These are phyloP conservation scores for Parochlus steinenii DNA, from an alignment of 2,888 invertebrate species.

Conservation along the genomic window DNA sequence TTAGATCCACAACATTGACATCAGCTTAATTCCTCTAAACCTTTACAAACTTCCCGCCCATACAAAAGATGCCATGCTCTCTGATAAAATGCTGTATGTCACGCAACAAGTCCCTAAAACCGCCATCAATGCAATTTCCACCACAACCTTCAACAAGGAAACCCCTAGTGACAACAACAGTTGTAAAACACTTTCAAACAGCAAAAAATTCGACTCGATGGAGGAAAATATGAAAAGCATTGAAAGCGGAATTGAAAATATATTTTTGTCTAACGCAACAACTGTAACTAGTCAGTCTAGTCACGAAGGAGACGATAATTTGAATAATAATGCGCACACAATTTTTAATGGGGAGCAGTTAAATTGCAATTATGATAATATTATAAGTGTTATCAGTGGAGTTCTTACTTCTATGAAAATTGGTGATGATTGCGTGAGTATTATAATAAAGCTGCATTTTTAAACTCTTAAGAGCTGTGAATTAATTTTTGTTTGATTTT, in stretches of 20 bases:
- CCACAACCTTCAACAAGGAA: conserved; percentile 4
- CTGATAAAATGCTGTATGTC: conserved; percentile 19
- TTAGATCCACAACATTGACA: conserved; percentile 48
- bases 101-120: no score
- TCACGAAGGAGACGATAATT: conserved; percentile 7
- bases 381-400: conserved; percentile 27
- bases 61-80: conserved; percentile 43
- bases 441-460: no score
- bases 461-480: conserved; percentile 1
- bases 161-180: not conserved
- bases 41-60: conserved; percentile 49
- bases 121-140: no score
- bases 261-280: no score
- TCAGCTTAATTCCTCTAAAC: conserved; percentile 47
- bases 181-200: not conserved
- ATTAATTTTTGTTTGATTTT: conserved; percentile 1
- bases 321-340: conserved; percentile 3
- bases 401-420: conserved; percentile 28
- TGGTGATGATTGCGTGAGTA: conserved; percentile 25
- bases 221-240: no score
- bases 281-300: conserved; percentile 8
- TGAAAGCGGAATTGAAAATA: no score
- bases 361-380: conserved; percentile 2
- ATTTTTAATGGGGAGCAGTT: no score
- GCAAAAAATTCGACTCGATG: conserved; percentile 4